These are phyloP conservation scores for Dasypogon diadema DNA, from an alignment of 2,888 invertebrate genomes.

Conservation along the genomic window DNA sequence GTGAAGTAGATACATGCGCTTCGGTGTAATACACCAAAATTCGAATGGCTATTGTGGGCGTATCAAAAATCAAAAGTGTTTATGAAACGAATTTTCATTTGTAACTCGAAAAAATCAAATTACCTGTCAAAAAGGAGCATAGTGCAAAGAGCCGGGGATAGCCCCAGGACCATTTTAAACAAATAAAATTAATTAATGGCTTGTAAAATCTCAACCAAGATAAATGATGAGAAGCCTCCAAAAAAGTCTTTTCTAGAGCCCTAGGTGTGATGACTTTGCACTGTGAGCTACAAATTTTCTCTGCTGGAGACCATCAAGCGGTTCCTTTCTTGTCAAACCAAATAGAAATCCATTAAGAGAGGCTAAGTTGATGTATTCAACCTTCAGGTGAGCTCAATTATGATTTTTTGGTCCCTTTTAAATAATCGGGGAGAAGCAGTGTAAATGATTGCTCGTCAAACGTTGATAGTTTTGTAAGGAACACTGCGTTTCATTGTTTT, in stretches of 20 bases:
- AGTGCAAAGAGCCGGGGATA: background rate
- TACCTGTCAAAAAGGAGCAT: constrained; percentile 23
- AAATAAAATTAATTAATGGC: constrained; percentile 52
- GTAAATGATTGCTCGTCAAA: constrained; percentile 19
- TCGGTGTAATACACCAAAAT: background rate
- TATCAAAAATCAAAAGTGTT: background rate
- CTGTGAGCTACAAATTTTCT: constrained; percentile 52
- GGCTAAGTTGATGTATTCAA: constrained; percentile 40
- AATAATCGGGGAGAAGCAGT: constrained; percentile 14
- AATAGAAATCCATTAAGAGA: constrained; percentile 49
- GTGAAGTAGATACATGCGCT: background rate
- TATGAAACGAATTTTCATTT: constrained; percentile 22
- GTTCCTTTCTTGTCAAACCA: constrained; percentile 49
- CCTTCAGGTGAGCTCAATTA: constrained; percentile 40
- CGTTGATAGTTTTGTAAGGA: constrained; percentile 26
- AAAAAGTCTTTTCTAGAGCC: constrained; percentile 26
- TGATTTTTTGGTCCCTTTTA: constrained; percentile 15
- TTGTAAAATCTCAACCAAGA: constrained; percentile 42
- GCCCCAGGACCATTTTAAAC: constrained; percentile 41
- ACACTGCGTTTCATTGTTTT: constrained; percentile 26
- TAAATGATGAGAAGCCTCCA: constrained; percentile 39
- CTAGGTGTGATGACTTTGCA: constrained; percentile 54
- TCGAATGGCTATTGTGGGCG: constrained; percentile 3
- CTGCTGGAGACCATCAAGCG: constrained; percentile 50
- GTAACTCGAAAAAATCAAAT: constrained; percentile 41